Conservation (phyloP, 1,140 invertebrate species). For the Zelostemma sp. region DNA sequence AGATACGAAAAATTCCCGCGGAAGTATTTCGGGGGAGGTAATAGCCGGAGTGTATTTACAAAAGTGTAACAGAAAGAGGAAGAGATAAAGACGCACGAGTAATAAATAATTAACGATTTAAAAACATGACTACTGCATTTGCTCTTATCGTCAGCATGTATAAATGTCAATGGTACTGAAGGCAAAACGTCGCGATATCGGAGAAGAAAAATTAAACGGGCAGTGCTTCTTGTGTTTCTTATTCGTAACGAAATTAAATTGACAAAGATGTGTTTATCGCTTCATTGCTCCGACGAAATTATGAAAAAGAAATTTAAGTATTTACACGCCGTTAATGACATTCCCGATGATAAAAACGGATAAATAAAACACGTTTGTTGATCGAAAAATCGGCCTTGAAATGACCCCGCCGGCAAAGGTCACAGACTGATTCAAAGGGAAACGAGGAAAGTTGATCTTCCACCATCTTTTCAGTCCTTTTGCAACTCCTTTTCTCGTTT, state of each 20-base stretch:
- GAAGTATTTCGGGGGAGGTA: conserved; percentile 2
- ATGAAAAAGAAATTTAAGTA: no score
- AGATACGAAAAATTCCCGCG: no score
- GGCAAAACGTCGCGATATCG: conserved; percentile 32
- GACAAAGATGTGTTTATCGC: conserved; percentile 20
- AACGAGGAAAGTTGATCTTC: no score
- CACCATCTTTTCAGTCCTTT: no score
- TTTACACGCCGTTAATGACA: no score
- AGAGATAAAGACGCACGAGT: conserved; percentile 37
- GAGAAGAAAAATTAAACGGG: conserved; percentile 22
- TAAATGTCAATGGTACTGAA: conserved; percentile 40
- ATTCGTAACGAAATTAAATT: conserved; percentile 18
- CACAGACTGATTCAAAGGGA: no score
- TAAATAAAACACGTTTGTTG: no score
- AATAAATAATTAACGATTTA: conserved; percentile 41
- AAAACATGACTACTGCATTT: conserved; percentile 46
- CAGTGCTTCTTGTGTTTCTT: conserved; percentile 24
- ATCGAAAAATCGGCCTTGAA: no score
- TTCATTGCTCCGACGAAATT: no score
- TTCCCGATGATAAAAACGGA: no score
- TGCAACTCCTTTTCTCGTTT: no score
- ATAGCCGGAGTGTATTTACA: conserved; percentile 33
- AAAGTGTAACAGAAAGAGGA: conserved; percentile 33
- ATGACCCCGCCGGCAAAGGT: no score
- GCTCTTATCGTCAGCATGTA: conserved; percentile 38